A percentile compares a stretch with the other conserved stretches of the same genome.
These are phyloP conservation scores for Tromatobia lineatoria DNA, from an alignment of 2,888 invertebrate genomes.

Conservation along the genomic window DNA sequence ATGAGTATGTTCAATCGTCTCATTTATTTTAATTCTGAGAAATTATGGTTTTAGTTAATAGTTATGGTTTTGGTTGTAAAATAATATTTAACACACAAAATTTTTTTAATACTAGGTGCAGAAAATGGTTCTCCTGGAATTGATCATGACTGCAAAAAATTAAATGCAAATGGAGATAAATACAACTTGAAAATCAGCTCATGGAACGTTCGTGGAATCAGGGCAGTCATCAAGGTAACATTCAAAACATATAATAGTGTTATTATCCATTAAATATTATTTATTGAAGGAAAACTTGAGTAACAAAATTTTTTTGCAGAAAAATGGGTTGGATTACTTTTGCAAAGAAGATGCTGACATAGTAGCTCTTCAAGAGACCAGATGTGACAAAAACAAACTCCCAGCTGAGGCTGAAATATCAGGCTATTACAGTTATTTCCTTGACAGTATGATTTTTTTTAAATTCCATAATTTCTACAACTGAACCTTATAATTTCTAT, in stretches of 20 bases:
- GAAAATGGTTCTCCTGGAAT: too few species aligned
- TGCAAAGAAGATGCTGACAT: constrained; percentile 94
- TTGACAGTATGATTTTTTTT: constrained; percentile 84
- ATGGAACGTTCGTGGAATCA: constrained; percentile 99
- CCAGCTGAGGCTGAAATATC: constrained; percentile 92
- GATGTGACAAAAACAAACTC: constrained; percentile 93
- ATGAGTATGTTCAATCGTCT: constrained; percentile 55
- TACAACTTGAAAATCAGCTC: constrained; percentile 95
- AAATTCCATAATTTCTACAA: not conserved
- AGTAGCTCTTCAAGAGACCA: constrained; percentile 92
- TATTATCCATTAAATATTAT: too few species aligned
- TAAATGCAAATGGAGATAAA: constrained; percentile 87
- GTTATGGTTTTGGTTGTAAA: too few species aligned
- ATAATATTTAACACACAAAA: too few species aligned
- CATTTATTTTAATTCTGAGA: too few species aligned
- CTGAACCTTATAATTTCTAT: not conserved
- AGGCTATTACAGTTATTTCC: constrained; percentile 94
- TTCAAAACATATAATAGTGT: not conserved
- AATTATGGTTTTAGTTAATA: too few species aligned
- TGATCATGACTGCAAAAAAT: constrained; percentile 45
- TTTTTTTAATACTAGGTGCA: too few species aligned
- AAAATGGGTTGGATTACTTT: constrained; percentile 91
- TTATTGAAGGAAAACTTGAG: not conserved
- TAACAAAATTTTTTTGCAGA: constrained; percentile 85
- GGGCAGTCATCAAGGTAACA: constrained; percentile 93